Evolutionary conservation across 2,888 invertebrate genomes (phyloP).

Genomic region (Micoletzkya japonica): DNA sequence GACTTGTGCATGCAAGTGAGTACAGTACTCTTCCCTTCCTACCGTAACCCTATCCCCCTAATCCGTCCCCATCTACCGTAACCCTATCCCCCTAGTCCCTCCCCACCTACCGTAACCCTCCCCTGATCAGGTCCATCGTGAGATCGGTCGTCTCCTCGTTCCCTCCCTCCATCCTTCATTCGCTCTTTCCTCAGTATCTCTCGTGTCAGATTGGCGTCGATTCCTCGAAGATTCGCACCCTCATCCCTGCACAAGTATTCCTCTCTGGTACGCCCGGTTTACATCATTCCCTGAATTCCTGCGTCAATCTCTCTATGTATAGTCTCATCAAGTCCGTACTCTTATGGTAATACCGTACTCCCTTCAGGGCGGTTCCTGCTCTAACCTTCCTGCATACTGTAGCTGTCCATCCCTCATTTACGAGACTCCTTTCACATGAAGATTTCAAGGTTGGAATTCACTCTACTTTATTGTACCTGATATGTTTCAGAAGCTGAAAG

Average conservation of each 20-base stretch:
- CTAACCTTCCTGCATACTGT: slow-evolving; percentile 24
- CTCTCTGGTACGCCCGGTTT: slow-evolving; percentile 7
- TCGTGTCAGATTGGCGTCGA: slow-evolving; percentile 6
- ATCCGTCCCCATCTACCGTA: no score
- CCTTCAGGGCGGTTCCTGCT: slow-evolving; percentile 14
- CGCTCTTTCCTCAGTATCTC: not conserved
- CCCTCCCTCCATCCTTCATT: not conserved
- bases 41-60: no score
- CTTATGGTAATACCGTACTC: not conserved
- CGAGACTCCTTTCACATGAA: not conserved
- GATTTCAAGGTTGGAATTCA: not conserved
- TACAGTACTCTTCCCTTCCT: not conserved
- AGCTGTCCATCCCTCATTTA: slow-evolving; percentile 13
- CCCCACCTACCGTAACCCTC: no score
- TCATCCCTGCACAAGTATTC: slow-evolving; percentile 13
- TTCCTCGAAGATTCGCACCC: slow-evolving; percentile 13
- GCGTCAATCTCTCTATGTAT: no score
- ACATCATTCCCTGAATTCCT: not conserved
- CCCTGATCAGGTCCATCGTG: slow-evolving; percentile 36
- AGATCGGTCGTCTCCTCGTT: slow-evolving; percentile 31
- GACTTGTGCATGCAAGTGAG: slow-evolving; percentile 24
- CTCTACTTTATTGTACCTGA: not conserved
- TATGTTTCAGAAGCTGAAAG: slow-evolving; percentile 1
- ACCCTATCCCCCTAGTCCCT: not conserved
- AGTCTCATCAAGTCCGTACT: no score